A percentile compares a stretch with the other conserved stretches of the same genome.
Conservation (phyloP, 2,797 vertebrate species). For the Pseudochromis fuscus region DNA sequence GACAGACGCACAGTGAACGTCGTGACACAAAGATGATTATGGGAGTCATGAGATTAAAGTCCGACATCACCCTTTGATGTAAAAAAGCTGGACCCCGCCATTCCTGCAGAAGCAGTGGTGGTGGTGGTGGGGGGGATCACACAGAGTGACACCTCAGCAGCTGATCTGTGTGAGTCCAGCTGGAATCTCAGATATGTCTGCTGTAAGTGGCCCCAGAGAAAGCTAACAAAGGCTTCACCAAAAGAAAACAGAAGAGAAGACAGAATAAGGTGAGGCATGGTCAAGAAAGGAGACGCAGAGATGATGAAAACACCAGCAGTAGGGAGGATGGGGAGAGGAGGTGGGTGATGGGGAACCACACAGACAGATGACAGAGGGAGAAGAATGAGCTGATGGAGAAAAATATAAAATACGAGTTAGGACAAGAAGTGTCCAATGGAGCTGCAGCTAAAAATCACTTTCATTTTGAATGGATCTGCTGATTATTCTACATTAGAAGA, state of each 20-base stretch:
- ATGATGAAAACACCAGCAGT: constrained; percentile 12
- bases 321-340: background rate
- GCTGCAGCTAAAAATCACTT: background rate
- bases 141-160: constrained; percentile 44
- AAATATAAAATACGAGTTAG: background rate
- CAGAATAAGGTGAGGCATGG: constrained; percentile 19
- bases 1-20: constrained; percentile 11
- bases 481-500: background rate
- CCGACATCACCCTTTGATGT: constrained; percentile 17
- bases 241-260: constrained; percentile 47
- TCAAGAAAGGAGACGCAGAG: constrained; percentile 17
- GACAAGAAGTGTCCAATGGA: background rate
- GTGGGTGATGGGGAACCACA: background rate
- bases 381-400: background rate
- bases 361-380: constrained; percentile 3
- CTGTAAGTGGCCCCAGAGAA: constrained; percentile 45
- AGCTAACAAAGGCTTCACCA: constrained; percentile 66
- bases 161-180: constrained; percentile 45
- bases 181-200: constrained; percentile 76
- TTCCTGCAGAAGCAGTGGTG: constrained; percentile 15
- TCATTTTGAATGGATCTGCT: background rate
- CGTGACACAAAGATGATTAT: constrained; percentile 25
- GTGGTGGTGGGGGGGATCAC: constrained; percentile 19
- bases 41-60: constrained; percentile 19
- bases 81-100: background rate